phyloP scores from a whole-genome alignment of 2,113 vertebrate genomes.

The Ranitomeya imitator region DNA sequence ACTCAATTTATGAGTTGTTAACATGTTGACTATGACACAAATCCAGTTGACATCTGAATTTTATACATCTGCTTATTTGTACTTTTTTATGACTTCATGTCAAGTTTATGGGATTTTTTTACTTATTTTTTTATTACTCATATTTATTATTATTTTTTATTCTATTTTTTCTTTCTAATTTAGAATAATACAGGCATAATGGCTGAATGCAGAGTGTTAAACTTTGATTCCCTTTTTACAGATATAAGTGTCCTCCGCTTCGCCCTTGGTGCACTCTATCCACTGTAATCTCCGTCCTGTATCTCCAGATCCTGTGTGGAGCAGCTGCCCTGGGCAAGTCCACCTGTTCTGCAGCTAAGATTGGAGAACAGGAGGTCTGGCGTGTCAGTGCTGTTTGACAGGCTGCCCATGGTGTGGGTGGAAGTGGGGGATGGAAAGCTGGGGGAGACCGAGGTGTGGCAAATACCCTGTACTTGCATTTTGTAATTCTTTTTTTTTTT shows the following conservation, averaged over 20 bases:
- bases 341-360: constrained; percentile 57
- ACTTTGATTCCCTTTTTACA: background rate
- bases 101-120: background rate
- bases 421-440: constrained; percentile 34
- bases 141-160: background rate
- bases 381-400: constrained; percentile 53
- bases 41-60: background rate
- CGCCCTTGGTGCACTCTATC: constrained; percentile 8
- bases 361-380: constrained; percentile 55
- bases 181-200: background rate
- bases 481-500: background rate
- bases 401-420: constrained; percentile 38
- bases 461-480: background rate
- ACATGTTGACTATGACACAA: background rate
- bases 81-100: background rate
- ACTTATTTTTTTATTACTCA: background rate
- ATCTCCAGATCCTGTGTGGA: constrained; percentile 50
- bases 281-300: constrained; percentile 37
- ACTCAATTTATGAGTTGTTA: background rate
- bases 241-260: constrained; percentile 20
- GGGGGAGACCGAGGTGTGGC: constrained; percentile 7
- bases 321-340: constrained; percentile 41
- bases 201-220: background rate
- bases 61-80: background rate
- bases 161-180: background rate